A percentile compares a stretch with the other conserved stretches of the same genome.
phyloP scores from a whole-genome alignment of 2,797 vertebrate species.

The Myoxocephalus aenaeus region DNA sequence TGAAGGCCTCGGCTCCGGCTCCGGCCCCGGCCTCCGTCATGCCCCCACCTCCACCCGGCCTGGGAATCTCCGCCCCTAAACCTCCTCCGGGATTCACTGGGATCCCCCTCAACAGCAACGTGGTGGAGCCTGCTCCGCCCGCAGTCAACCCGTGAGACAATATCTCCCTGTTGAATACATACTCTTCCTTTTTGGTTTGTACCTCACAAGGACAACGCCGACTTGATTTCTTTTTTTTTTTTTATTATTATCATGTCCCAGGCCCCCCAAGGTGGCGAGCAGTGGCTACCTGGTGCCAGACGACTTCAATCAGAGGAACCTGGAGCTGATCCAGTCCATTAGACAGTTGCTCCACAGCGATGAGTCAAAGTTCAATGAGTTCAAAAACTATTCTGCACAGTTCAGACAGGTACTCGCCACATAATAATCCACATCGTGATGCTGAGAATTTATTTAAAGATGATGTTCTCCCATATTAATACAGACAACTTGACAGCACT shows the following conservation, averaged over 20 bases:
- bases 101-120: slow-evolving; percentile 87
- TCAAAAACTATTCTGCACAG: slow-evolving; percentile 95
- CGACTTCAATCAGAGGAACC: slow-evolving; percentile 95
- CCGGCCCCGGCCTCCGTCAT: slow-evolving; percentile 49
- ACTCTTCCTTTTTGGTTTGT: background rate
- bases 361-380: slow-evolving; percentile 93
- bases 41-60: slow-evolving; percentile 86
- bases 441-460: background rate
- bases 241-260: slow-evolving; percentile 38
- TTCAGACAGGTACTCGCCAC: slow-evolving; percentile 91
- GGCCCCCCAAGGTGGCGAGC: slow-evolving; percentile 72
- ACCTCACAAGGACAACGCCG: background rate
- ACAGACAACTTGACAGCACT: too few species aligned
- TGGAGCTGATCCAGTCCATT: slow-evolving; percentile 95
- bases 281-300: slow-evolving; percentile 90
- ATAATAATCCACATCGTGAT: background rate
- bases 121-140: slow-evolving; percentile 81
- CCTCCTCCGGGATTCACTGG: slow-evolving; percentile 95
- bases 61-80: slow-evolving; percentile 87
- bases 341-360: slow-evolving; percentile 91
- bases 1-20: slow-evolving; percentile 78
- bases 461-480: too few species aligned
- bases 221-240: background rate
- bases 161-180: background rate
- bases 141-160: slow-evolving; percentile 87